A percentile compares a stretch with the other conserved stretches of the same genome.
Evolutionary conservation across 1,140 invertebrate species (phyloP).

Genomic region (Cydia strobilella): DNA sequence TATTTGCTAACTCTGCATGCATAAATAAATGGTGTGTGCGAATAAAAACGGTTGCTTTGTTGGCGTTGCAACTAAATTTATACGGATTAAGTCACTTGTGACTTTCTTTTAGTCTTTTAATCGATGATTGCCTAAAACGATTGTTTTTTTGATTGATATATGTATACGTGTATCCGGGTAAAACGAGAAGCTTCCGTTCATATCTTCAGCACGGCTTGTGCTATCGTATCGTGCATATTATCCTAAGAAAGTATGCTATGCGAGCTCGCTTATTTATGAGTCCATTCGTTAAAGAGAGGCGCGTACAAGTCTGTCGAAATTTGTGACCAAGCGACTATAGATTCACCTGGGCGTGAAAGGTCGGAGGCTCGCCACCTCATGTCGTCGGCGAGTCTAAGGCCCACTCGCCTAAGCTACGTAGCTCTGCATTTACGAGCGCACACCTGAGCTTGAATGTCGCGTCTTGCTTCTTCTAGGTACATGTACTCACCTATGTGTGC

Average conservation of each 20-base stretch:
- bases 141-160: not conserved
- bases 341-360: constrained; percentile 65
- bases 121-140: not conserved
- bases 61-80: not conserved
- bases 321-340: too few relatives aligned
- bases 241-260: too few relatives aligned
- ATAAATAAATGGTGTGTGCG: not conserved
- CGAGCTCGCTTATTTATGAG: too few relatives aligned
- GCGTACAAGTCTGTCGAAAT: too few relatives aligned
- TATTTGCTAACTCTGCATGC: not conserved
- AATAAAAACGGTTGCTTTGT: not conserved
- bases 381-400: constrained; percentile 72
- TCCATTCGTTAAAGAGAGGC: too few relatives aligned
- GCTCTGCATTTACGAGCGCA: constrained; percentile 68
- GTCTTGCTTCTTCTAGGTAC: constrained; percentile 60
- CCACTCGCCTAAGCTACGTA: constrained; percentile 71
- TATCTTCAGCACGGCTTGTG: too few relatives aligned
- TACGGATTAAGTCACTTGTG: not conserved
- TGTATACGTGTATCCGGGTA: not conserved
- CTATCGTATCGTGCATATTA: too few relatives aligned
- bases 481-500: constrained; percentile 69
- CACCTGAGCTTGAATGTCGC: constrained; percentile 56
- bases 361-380: constrained; percentile 72
- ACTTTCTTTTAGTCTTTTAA: not conserved
- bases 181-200: too few relatives aligned